These are phyloP conservation scores for Amphipyra tragopoginis DNA, from an alignment of 2,888 invertebrate species.

Conservation along the genomic window DNA sequence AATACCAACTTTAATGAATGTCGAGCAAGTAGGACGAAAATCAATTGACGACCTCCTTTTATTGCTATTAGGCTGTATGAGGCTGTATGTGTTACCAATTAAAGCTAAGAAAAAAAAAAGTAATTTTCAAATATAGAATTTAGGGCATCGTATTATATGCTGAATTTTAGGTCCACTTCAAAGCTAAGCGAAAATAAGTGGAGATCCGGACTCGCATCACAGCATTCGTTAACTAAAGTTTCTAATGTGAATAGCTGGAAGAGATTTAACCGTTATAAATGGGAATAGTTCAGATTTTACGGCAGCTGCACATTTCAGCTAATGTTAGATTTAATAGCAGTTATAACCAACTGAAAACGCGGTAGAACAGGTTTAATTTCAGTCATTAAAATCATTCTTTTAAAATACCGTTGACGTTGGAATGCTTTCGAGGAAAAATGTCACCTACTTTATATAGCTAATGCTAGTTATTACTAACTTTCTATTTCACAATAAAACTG, in stretches of 20 bases:
- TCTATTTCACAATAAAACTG: conserved; percentile 61
- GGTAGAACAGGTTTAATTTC: conserved; percentile 43
- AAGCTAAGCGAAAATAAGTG: conserved; percentile 43
- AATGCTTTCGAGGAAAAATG: conserved; percentile 58
- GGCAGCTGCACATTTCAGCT: conserved; percentile 51
- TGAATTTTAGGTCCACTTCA: conserved; percentile 30
- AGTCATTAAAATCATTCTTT: conserved; percentile 55
- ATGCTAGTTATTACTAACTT: conserved; percentile 59
- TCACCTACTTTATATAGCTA: conserved; percentile 47
- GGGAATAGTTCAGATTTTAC: conserved; percentile 48
- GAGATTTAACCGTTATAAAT: conserved; percentile 39
- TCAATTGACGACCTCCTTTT: conserved; percentile 40
- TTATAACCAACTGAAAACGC: conserved; percentile 48
- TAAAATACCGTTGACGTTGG: conserved; percentile 50
- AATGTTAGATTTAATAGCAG: conserved; percentile 55
- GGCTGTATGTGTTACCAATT: neutral
- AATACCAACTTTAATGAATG: conserved; percentile 44
- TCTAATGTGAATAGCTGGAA: conserved; percentile 38
- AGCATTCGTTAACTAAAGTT: conserved; percentile 45
- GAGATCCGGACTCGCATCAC: conserved; percentile 40
- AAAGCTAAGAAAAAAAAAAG: conserved; percentile 10
- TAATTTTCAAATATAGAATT: conserved; percentile 21
- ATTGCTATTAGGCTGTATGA: conserved; percentile 10
- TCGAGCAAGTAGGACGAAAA: conserved; percentile 43
- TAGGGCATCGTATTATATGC: conserved; percentile 30